These are phyloP conservation scores for Physocephala rufipes DNA, from an alignment of 2,888 invertebrate species.

Conservation along the genomic window DNA sequence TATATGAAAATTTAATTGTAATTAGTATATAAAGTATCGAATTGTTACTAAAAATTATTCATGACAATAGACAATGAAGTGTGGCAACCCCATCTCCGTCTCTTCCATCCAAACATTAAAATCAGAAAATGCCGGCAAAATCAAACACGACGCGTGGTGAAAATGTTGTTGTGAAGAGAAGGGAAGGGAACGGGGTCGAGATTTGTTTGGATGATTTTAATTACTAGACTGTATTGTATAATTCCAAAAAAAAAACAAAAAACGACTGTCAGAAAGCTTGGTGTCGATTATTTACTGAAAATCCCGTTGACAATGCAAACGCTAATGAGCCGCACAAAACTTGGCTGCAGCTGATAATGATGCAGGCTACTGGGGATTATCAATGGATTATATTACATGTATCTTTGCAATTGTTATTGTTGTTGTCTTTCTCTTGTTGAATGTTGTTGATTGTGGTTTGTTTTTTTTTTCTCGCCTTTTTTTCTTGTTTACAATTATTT, in stretches of 20 bases:
- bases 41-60: slow-evolving; percentile 13
- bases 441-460: slow-evolving; percentile 17
- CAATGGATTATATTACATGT: slow-evolving; percentile 46
- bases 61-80: slow-evolving; percentile 11
- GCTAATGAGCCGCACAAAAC: slow-evolving; percentile 55
- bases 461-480: slow-evolving; percentile 19
- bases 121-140: too few relatives aligned
- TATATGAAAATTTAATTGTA: too few relatives aligned
- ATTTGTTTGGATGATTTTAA: too few relatives aligned
- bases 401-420: slow-evolving; percentile 31
- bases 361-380: slow-evolving; percentile 32
- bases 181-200: too few relatives aligned
- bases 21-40: slow-evolving; percentile 27
- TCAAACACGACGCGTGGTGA: too few relatives aligned
- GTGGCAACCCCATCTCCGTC: not conserved
- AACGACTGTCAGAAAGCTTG: not conserved
- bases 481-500: slow-evolving; percentile 13
- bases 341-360: slow-evolving; percentile 54
- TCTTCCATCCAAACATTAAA: too few relatives aligned
- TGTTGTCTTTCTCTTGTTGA: not conserved
- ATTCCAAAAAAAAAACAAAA: too few relatives aligned
- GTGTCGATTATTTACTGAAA: slow-evolving; percentile 22
- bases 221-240: not conserved
- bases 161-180: too few relatives aligned
- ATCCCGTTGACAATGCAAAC: slow-evolving; percentile 40